Percentiles rank a stretch among this genome's conserved stretches.
phyloP scores from a whole-genome alignment of 1,140 invertebrate species.

The Tetraneura akinire region DNA sequence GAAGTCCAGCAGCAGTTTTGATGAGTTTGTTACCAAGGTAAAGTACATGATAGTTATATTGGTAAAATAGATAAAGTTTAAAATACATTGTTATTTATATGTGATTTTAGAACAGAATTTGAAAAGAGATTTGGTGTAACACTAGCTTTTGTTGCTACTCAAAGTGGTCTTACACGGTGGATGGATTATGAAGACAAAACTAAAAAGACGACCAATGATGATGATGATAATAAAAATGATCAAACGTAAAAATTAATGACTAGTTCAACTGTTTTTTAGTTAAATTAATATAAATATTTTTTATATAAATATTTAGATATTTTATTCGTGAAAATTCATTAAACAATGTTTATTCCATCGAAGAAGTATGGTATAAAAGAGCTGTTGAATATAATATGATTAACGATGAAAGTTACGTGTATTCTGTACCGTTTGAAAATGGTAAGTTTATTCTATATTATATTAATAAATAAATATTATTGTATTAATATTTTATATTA shows the following conservation, averaged over 20 bases:
- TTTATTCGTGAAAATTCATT: conserved; percentile 61
- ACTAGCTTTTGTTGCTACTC: conserved; percentile 83
- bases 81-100: background rate
- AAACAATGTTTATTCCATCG: conserved; percentile 73
- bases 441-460: conserved; percentile 53
- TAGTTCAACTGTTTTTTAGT: background rate
- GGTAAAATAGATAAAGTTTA: background rate
- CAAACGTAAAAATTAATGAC: background rate
- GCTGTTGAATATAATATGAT: conserved; percentile 87
- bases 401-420: conserved; percentile 81
- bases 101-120: conserved; percentile 70
- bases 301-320: conserved; percentile 52
- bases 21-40: conserved; percentile 83
- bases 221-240: conserved; percentile 7
- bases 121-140: conserved; percentile 81
- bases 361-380: conserved; percentile 90
- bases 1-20: conserved; percentile 77
- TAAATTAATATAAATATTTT: background rate
- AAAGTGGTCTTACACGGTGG: conserved; percentile 86
- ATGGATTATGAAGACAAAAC: conserved; percentile 67
- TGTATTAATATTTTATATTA: too few species aligned
- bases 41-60: conserved; percentile 61
- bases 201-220: background rate
- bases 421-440: conserved; percentile 77
- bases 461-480: too few species aligned